These are phyloP conservation scores for Sarcoramphus papa DNA, from an alignment of 2,797 vertebrate genomes.

Conservation along the genomic window DNA sequence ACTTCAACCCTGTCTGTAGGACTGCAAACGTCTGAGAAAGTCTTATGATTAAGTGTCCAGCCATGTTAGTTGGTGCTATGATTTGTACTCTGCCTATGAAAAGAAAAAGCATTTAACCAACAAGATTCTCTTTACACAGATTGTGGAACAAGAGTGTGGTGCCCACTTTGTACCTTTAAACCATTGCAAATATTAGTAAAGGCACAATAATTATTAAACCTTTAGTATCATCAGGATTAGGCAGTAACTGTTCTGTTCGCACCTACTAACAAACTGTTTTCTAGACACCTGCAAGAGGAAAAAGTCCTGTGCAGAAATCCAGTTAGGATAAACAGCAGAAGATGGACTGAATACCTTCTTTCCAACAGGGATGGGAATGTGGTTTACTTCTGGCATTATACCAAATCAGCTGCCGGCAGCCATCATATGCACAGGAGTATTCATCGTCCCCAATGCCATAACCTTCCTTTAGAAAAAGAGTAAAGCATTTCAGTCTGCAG, in stretches of 20 bases:
- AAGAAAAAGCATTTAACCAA: background rate
- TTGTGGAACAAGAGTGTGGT: background rate
- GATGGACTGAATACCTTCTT: constrained; percentile 83
- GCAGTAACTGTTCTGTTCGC: background rate
- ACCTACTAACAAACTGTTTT: background rate
- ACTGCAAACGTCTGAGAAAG: background rate
- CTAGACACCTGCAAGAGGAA: background rate
- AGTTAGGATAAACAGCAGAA: background rate
- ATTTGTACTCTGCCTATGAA: background rate
- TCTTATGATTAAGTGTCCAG: background rate
- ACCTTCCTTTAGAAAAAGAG: constrained; percentile 82
- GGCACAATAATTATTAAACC: background rate
- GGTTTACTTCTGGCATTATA: constrained; percentile 99
- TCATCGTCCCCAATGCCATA: constrained; percentile 98
- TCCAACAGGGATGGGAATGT: constrained; percentile 96
- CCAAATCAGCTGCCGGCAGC: constrained; percentile 99
- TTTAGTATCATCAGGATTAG: background rate
- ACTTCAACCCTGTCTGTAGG: background rate
- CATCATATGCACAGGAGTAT: constrained; percentile 96
- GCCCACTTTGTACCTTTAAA: background rate
- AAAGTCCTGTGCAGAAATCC: background rate
- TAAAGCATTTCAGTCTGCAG: background rate
- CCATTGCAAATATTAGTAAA: background rate
- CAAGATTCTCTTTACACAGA: background rate
- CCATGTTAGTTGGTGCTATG: background rate